Evolutionary conservation across 2,113 vertebrate genomes (phyloP), one percentile per base, ranked within the genome.

Genomic region (Meles meles): DNA sequence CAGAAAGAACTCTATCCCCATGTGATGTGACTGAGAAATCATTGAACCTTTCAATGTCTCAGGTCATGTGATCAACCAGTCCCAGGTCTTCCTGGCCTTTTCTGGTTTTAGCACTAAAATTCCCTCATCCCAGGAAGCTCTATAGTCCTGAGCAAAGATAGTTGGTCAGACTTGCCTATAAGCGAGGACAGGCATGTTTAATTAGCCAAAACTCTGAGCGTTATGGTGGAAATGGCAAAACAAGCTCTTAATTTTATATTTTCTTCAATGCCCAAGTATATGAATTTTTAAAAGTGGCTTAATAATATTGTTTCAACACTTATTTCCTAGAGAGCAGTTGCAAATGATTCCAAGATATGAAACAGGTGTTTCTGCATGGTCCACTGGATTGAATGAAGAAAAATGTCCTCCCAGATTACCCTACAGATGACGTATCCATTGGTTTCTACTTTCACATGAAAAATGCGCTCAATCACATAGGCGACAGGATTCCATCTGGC

Each of bases 331-430:
- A 42, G 84, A 76, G 44, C 71, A 97, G 91, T 96, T 94, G 96
- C 42, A 98, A 98, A 97, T 25, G 81, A 95, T 59, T 98, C 97
- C 13, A 29, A 97, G 88, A 90, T 92, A 77, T 31, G n/a, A 84
- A 97, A 95, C 93, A 98, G 93, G 96, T 98, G 93, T 98, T 98
- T 98, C 93, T 97, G 29, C 91, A 98, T 69, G 69, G 90, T 90
- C 83, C 65, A 72, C 77, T 52, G 20, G 69, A 95, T n/a, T 97
- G 97, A 96, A 97, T 80, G 81, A 98, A 98, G 95, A 97, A 97
- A 98, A 98, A 98, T 71, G 65, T 34, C 85, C 91, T 97, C 92
- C 59, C 85, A 95, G 89, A 98, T 80, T 76, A 95, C 63, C 94
- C 94, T 98, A 65, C 90, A 86, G 96, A 89, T 97, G 97, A 98